Evolutionary conservation across 2,888 invertebrate species (phyloP).

Genomic region (Alentia gelatinosa): DNA sequence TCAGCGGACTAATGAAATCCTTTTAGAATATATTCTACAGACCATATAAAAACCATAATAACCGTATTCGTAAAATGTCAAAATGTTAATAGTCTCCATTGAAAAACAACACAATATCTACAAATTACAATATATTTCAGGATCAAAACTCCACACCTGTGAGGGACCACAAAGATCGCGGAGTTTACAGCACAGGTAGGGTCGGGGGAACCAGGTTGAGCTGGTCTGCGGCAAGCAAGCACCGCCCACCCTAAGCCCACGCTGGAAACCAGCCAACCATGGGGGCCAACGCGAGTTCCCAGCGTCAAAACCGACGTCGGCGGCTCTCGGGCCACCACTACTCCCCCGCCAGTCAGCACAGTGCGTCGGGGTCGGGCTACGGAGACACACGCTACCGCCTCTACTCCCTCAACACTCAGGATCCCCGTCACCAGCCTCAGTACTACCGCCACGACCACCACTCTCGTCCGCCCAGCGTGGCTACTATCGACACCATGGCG

Average conservation of each 20-base stretch:
- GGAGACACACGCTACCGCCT: background rate
- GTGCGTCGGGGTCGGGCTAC: background rate
- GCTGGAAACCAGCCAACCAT: background rate
- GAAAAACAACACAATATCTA: no score
- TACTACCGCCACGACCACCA: background rate
- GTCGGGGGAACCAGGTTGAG: background rate
- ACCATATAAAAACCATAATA: no score
- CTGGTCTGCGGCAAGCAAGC: background rate
- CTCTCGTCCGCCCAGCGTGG: background rate
- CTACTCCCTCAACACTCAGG: background rate
- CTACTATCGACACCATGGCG: conserved; percentile 14
- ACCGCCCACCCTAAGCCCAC: background rate
- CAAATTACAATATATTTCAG: no score
- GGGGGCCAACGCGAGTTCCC: background rate
- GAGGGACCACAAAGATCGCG: background rate
- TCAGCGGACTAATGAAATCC: no score
- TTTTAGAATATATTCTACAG: no score
- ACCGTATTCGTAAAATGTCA: no score
- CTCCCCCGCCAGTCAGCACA: background rate
- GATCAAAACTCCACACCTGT: no score
- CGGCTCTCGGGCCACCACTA: background rate
- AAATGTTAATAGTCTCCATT: no score
- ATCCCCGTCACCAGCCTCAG: background rate
- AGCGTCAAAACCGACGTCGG: background rate
- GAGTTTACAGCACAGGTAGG: background rate